phyloP scores from a whole-genome alignment of 1,140 invertebrate genomes.

The Neoseiulus cucumeris region DNA sequence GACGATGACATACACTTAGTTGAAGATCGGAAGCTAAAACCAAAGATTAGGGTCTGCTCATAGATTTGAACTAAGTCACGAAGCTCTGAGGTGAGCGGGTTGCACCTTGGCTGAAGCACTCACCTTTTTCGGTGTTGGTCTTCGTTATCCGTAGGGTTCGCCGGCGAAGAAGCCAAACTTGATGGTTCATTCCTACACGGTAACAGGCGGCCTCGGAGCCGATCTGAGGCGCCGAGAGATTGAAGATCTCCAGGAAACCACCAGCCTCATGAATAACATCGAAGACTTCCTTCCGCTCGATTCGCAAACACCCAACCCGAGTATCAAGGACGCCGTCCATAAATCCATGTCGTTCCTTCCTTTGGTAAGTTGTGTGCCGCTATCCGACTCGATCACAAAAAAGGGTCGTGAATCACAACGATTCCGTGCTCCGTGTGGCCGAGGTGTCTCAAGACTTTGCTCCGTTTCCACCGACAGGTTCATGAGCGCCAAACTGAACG shows the following conservation, averaged over 20 bases:
- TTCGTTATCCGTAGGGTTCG: neutral
- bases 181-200: neutral
- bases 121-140: too few relatives aligned
- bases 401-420: constrained; percentile 49
- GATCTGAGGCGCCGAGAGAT: neutral
- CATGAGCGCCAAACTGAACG: constrained; percentile 77
- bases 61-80: too few relatives aligned
- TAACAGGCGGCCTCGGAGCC: neutral
- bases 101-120: too few relatives aligned
- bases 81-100: too few relatives aligned
- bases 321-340: constrained; percentile 11
- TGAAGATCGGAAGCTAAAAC: too few relatives aligned
- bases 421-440: constrained; percentile 42
- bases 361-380: constrained; percentile 5
- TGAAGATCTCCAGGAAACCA: neutral
- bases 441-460: constrained; percentile 55
- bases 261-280: neutral
- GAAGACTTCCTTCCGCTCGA: neutral
- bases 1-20: neutral
- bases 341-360: constrained; percentile 11
- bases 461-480: constrained; percentile 67
- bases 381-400: constrained; percentile 25
- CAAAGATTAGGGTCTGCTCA: too few relatives aligned
- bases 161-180: constrained; percentile 8
- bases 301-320: neutral